Conservation (phyloP, 2,888 invertebrate genomes). For the Philereme vetulata region DNA sequence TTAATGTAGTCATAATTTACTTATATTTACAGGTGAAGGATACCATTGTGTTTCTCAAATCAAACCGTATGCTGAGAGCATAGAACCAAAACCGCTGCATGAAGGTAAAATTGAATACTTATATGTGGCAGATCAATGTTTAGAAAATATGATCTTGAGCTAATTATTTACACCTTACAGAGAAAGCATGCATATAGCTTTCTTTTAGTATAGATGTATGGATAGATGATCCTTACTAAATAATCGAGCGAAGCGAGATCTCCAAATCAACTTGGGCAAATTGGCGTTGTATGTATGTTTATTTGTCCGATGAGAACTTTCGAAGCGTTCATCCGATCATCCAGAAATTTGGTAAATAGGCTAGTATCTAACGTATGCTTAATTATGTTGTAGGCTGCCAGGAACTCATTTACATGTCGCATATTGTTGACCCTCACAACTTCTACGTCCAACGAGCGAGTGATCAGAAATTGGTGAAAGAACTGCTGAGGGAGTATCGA, state of each 20-base stretch:
- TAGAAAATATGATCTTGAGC: too few relatives aligned
- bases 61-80: conserved; percentile 56
- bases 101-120: conserved; percentile 58
- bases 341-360: too few relatives aligned
- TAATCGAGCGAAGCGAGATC: too few relatives aligned
- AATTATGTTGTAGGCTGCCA: conserved; percentile 61
- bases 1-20: not conserved
- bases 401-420: conserved; percentile 80
- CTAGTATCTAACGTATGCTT: not conserved
- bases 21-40: conserved; percentile 46
- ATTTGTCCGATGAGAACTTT: too few relatives aligned
- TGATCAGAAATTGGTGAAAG: conserved; percentile 63
- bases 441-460: conserved; percentile 84
- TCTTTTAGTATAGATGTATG: too few relatives aligned
- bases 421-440: conserved; percentile 84
- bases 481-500: conserved; percentile 66
- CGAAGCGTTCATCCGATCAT: too few relatives aligned
- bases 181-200: too few relatives aligned
- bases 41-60: conserved; percentile 55
- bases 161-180: too few relatives aligned
- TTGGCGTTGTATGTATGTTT: too few relatives aligned
- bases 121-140: not conserved
- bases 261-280: too few relatives aligned
- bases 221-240: too few relatives aligned
- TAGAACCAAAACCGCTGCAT: conserved; percentile 55